Percentiles rank a stretch among this genome's conserved stretches.
phyloP scores from a whole-genome alignment of 2,888 invertebrate species.

The Nemotelus nigrinus region DNA sequence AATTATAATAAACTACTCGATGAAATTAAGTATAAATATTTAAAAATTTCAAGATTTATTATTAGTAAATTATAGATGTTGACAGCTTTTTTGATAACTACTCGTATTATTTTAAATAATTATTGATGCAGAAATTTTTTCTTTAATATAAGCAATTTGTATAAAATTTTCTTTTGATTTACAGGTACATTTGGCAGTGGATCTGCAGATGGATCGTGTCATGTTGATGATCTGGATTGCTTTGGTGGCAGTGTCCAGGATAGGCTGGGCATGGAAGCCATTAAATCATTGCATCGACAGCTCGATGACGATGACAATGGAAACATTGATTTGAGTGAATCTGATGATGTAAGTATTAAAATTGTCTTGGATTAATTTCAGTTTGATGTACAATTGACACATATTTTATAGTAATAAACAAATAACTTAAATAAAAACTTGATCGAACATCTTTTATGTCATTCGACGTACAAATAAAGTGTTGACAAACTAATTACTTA shows the following conservation, averaged over 20 bases:
- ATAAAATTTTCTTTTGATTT: conserved; percentile 32
- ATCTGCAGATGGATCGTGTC: conserved; percentile 62
- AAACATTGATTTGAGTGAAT: conserved; percentile 95
- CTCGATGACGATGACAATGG: conserved; percentile 98
- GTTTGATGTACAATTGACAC: no score
- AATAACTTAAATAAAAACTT: no score
- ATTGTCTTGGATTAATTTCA: no score
- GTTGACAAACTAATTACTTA: no score
- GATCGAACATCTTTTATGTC: no score
- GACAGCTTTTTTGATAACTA: no score
- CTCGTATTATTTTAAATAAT: background rate
- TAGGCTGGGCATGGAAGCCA: conserved; percentile 90
- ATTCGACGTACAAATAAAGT: no score
- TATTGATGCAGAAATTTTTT: background rate
- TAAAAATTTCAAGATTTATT: no score
- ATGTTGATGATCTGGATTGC: conserved; percentile 77
- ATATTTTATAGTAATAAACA: no score
- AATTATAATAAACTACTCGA: no score
- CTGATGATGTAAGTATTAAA: conserved; percentile 84
- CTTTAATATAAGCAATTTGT: background rate
- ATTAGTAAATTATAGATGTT: no score
- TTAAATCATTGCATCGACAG: conserved; percentile 89
- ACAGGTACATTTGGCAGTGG: conserved; percentile 60
- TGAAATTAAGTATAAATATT: no score
- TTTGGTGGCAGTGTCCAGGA: conserved; percentile 78